Evolutionary conservation across 2,888 invertebrate species (phyloP), one percentile per base, ranked within the genome.

Genomic region (Lomographa bimaculata): DNA sequence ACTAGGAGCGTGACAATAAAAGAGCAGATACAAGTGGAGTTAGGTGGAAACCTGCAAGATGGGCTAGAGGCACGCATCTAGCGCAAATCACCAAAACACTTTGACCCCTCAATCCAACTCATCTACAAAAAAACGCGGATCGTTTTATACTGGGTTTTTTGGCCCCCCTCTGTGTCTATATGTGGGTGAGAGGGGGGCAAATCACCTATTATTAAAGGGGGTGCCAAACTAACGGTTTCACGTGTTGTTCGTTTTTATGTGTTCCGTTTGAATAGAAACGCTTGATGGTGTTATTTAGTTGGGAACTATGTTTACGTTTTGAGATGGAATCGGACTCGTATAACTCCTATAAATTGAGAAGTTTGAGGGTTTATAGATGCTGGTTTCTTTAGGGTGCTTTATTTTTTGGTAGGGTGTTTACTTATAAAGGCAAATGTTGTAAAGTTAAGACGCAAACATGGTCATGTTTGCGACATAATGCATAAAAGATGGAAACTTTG

Each of bases 121-220:
- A 16, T 27, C 21, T 34, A 12, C n/a, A 17, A 14, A 21, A 4
- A 17, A 20, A 7, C 47, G 49, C 25, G 51, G 80, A 32, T 71
- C 82, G 54, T 37, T 14, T 8, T 58, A 64, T 4, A 50, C 48
- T 79, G 79, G 85, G 40, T 25, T 45, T 35, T 41, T 50, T 50
- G 35, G 48, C 28, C 49, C 49, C 57, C 63, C 51, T 58, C 51
- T 46, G 59, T 62, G 61, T 65, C 60, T 66, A 60, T 68, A 64
- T 64, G 70, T 67, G 71, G 68, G 71, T 44, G 60, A 62, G 50
- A 58, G 58, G 76, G 75, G 79, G 78, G 71, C 50, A 75, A 80
- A 82, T 84, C 81, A 79, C 79, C 82, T 79, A 82, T 82, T 83
- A 86, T 84, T 84, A 82, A 74, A 69, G 79, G 81, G 83, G 86